Base-by-base conservation (phyloP, 2,113 vertebrate species). In the Larimichthys crocea region DNA sequence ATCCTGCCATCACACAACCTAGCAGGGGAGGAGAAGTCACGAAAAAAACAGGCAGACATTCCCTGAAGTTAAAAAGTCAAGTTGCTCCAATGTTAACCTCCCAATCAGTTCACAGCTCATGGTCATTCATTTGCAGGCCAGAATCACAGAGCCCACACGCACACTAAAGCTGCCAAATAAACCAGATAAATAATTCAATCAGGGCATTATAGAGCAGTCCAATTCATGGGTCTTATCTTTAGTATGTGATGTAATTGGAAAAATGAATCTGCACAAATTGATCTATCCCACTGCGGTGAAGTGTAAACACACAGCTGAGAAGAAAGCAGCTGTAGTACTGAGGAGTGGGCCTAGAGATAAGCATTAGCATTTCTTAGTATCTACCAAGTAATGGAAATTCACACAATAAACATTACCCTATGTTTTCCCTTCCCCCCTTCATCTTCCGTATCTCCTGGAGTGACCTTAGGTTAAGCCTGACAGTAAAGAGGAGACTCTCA, bases 41-140 rank as follows among this genome's bases (percentile, higher is more conserved):
- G 65, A 67, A 59, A 73, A 35, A 40, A 78, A 79, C 70, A 83
- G 85, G 61, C 40, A 40, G 95, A 95, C 94, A 94, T 94, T 95
- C 93, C 91, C 88, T 91, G 91, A 95, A 96, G 95, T 95, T 95
- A 95, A 96, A 35, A 95, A 95, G 95, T 95, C 94, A 95, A 94
- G 88, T 94, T 92, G 94, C 88, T 94, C 92, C 88, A 90, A 94
- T 94, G 94, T 96, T 95, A 94, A 94, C 72, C 81, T 55, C 70
- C 49, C 31, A 79, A 85, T 91, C 66, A 80, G 82, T 79, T 81
- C 67, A 26, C 76, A 50, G 56, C 81, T 72, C 14, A 42, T 26
- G 72, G 80, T 75, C 81, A 26, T 83, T 79, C 77, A 71, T 83
- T 40, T 79, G 52, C 68, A 61, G 73, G 53, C 26, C 57, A 12